Evolutionary conservation across 2,113 vertebrate species (phyloP), one percentile per base, ranked within the genome.

Genomic region (Pandion haliaetus): DNA sequence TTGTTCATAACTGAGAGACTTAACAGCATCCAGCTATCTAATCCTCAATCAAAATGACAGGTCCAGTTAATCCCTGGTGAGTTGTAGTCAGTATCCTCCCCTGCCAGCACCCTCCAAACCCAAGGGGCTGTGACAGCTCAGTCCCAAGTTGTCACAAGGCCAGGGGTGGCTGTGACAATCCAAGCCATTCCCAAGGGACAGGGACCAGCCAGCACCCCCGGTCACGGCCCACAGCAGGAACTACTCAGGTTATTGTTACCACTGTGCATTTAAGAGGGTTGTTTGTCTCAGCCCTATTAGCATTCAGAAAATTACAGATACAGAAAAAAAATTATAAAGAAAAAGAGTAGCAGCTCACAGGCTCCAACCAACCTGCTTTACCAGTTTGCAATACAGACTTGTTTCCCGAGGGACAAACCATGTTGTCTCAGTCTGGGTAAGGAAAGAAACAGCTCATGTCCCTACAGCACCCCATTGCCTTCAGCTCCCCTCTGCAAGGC

Each of bases 381-480:
- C 77, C 59, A 65, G 66, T 65, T 40, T 59, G 38, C 59, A 71
- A 1, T 14, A 18, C 14, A 28, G 19, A 50, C 17, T 81, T 10
- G 2, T 23, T 15, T 65, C 63, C 19, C 16, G 29, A 71, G 61
- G 66, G 44, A 45, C 78, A 95, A 82, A 61, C 18, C 28, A 29
- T 0, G 0, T 49, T 55, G 59, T 14, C 38, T 42, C 2, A 1
- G 20, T 10, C 26, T 54, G 49, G 14, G 9, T 18, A 57, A 63
- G 40, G 47, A 28, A 40, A 89, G 38, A 40, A 79, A 58, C 12
- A 55, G 14, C 4, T 76, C 31, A 71, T 81, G 42, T 29, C 49
- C n/a, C 55, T 83, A 26, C 55, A 83, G 71, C 29, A 12, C 42
- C 85, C 70, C 63, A 31, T 9, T 38, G 83, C 59, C 65, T 69